Percentiles rank a stretch among this genome's conserved stretches.
Evolutionary conservation across 30 jellyfish, hydroid and myxozoan genomes (phyloP).

Genomic region (Clytia hemisphaerica): DNA sequence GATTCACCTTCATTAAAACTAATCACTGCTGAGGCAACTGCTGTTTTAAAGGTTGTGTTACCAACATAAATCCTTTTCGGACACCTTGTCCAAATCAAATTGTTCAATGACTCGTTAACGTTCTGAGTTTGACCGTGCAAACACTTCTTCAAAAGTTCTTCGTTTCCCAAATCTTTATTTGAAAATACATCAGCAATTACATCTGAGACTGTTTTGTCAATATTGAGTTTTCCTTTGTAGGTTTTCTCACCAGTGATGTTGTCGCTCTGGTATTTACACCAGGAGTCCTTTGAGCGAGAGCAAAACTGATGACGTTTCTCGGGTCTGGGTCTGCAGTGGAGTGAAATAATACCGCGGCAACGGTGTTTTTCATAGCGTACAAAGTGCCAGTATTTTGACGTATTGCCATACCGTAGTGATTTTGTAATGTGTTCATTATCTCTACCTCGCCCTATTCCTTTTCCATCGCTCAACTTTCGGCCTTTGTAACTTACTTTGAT

Average conservation of each 20-base stretch:
- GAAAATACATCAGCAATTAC: conserved; percentile 28
- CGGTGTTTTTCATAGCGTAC: conserved; percentile 54
- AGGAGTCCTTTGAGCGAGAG: conserved; percentile 19
- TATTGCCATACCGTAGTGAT: conserved; percentile 62
- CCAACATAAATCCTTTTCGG: conserved; percentile 30
- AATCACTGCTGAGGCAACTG: conserved; percentile 36
- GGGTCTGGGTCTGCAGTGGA: conserved; percentile 24
- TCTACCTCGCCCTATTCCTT: conserved; percentile 34
- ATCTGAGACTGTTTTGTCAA: conserved; percentile 33
- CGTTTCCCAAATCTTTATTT: conserved; percentile 39
- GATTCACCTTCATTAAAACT: conserved; percentile 21
- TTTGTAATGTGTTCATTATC: conserved; percentile 60
- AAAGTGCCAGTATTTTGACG: conserved; percentile 38
- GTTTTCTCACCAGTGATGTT: conserved; percentile 29
- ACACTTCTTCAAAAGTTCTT: conserved; percentile 22
- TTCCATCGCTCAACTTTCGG: conserved; percentile 44
- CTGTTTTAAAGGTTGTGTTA: not conserved
- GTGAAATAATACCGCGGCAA: conserved; percentile 47
- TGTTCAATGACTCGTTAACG: conserved; percentile 38
- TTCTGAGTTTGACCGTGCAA: conserved; percentile 40
- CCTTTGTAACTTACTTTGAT: conserved; percentile 29
- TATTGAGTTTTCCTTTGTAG: conserved; percentile 18
- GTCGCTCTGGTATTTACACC: conserved; percentile 50
- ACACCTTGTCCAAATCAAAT: conserved; percentile 40
- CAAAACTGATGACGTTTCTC: conserved; percentile 31